These are phyloP conservation scores for Drosophila merina DNA, from an alignment of 2,888 invertebrate genomes.

Conservation along the genomic window DNA sequence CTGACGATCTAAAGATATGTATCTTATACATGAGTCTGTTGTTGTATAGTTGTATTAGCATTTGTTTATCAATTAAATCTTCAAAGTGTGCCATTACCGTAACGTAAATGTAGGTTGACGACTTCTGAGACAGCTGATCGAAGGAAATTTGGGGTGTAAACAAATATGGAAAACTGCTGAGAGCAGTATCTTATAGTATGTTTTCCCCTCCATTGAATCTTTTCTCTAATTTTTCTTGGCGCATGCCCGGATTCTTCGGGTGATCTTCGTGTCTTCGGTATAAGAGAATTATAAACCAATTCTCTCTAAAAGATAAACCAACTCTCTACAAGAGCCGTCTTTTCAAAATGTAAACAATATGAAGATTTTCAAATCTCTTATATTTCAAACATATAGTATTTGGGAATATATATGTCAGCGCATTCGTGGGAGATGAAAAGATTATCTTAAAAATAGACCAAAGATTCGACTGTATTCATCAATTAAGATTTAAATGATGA, in stretches of 20 bases:
- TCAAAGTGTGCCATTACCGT: conserved; percentile 52
- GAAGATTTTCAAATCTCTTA: conserved; percentile 49
- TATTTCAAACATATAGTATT: conserved; percentile 27
- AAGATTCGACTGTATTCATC: conserved; percentile 58
- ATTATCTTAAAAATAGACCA: conserved; percentile 53
- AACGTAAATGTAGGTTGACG: conserved; percentile 16
- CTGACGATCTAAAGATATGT: conserved; percentile 26
- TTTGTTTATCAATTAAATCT: conserved; percentile 29
- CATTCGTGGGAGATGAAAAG: conserved; percentile 62
- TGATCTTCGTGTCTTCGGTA: conserved; percentile 46
- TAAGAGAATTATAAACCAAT: conserved; percentile 47
- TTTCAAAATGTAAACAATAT: conserved; percentile 63
- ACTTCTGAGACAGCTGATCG: conserved; percentile 42
- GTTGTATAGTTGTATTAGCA: conserved; percentile 19
- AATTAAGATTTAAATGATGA: conserved; percentile 65
- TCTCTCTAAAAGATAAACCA: conserved; percentile 16
- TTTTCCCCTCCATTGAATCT: not conserved
- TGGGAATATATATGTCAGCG: conserved; percentile 62
- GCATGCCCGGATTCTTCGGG: conserved; percentile 48
- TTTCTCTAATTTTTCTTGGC: conserved; percentile 23
- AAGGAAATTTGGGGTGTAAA: conserved; percentile 32
- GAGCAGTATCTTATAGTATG: not conserved
- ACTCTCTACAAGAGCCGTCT: not conserved
- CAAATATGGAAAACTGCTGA: conserved; percentile 51
- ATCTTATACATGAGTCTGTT: conserved; percentile 17